Base-by-base conservation (phyloP, 2,113 vertebrate genomes). In the Fregetta grallaria region DNA sequence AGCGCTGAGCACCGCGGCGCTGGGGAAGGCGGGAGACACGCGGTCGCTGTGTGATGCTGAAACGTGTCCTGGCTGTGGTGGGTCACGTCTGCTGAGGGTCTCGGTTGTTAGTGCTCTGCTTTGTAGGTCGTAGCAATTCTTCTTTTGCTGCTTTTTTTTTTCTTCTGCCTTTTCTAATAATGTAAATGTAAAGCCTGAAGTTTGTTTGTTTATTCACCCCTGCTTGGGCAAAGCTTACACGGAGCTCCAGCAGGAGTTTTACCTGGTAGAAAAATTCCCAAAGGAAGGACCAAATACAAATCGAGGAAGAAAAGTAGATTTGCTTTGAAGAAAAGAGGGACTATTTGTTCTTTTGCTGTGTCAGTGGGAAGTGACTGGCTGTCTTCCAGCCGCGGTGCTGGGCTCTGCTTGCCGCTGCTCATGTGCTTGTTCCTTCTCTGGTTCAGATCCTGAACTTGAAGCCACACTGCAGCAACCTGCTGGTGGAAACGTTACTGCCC, bases 371-470 rank as follows among this genome's bases (percentile, higher is more conserved):
- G 73, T 6, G 30, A 9, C 38, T 17, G 38, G 87, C 27, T 8
- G 7, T 2, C 10, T 20, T 26, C 45, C 36, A 14, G 42, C 58
- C 5, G 0, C 4, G 2, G 50, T 1, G 11, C 67, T 7, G 62
- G 42, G 34, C 79, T 36, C 61, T 22, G 38, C 49, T 52, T 12
- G 22, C 61, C 4, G 30, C 67, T 62, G 53, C 73, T 94, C 73
- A 93, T 7, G 0, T 3, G 3, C 13, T 10, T n/a, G 4, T 59
- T 67, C 62, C 38, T 52, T 50, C 61, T 67, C 40, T 70, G 72
- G 12, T 59, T 30, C 96, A 96, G 94, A 70, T 96, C 70, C 77
- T 80, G 1, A 6, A 0, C 45, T 32, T 97, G 75, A 75, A 53
- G 65, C 62, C 84, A 1, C 84, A 87, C 71, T 86, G 61, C 92